Conservation (phyloP, 2,888 invertebrate species). For the Cataglyphis albicans region DNA sequence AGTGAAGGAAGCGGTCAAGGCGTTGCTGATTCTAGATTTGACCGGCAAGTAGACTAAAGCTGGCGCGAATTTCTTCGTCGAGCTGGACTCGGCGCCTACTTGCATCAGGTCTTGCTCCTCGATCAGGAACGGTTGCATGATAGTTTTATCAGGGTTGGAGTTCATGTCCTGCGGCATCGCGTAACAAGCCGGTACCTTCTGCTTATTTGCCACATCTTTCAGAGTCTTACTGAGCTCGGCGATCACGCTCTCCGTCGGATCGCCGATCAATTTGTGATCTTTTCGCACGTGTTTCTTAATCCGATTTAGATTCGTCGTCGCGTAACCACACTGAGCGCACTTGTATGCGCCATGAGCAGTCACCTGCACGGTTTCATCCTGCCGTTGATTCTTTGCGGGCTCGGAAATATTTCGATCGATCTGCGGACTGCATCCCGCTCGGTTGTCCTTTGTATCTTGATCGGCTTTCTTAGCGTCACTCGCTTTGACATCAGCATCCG, state of each 20-base stretch:
- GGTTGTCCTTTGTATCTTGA: conserved; percentile 84
- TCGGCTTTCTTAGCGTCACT: conserved; percentile 79
- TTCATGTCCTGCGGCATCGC: conserved; percentile 88
- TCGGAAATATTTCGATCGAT: conserved; percentile 79
- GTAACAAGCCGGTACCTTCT: conserved; percentile 89
- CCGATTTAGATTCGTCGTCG: conserved; percentile 83
- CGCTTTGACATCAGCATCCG: conserved; percentile 71
- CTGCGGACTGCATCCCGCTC: conserved; percentile 78
- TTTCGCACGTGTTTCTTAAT: conserved; percentile 86
- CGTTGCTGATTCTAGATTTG: conserved; percentile 93
- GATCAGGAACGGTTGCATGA: conserved; percentile 97
- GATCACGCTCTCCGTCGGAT: conserved; percentile 84
- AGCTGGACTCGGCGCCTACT: conserved; percentile 77
- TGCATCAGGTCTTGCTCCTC: conserved; percentile 88
- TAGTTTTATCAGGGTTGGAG: conserved; percentile 88
- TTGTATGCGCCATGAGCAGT: conserved; percentile 84
- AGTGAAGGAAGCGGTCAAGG: conserved; percentile 96
- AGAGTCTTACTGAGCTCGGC: conserved; percentile 86
- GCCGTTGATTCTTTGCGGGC: conserved; percentile 77
- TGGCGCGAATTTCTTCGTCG: conserved; percentile 91
- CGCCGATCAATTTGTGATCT: conserved; percentile 85
- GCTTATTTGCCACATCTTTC: conserved; percentile 87
- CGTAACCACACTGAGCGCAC: conserved; percentile 84
- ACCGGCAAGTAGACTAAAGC: conserved; percentile 98
- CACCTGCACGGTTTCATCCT: conserved; percentile 86